Conservation (phyloP, 2,888 invertebrate genomes). For the Trachelus stipa region DNA sequence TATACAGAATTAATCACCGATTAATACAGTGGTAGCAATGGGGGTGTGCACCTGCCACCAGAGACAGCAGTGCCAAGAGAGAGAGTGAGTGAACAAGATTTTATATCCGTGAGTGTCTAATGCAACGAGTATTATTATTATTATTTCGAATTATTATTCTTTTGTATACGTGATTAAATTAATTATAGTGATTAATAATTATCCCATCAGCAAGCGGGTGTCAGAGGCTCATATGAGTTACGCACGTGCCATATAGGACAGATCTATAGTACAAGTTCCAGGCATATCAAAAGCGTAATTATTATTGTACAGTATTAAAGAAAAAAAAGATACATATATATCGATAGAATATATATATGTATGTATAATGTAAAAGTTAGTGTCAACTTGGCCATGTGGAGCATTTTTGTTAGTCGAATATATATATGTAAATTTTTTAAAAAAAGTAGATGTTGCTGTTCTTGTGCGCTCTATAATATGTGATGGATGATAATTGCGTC, state of each 20-base stretch:
- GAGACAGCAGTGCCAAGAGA: slow-evolving; percentile 52
- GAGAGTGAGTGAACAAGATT: slow-evolving; percentile 42
- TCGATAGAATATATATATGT: slow-evolving; percentile 31
- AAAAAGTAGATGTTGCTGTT: slow-evolving; percentile 34
- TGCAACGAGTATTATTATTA: too few relatives aligned
- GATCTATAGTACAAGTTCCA: slow-evolving; percentile 56
- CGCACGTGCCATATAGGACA: slow-evolving; percentile 56
- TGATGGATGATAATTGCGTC: slow-evolving; percentile 58
- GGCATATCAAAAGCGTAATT: slow-evolving; percentile 58
- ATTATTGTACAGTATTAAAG: slow-evolving; percentile 45
- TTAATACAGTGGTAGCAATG: slow-evolving; percentile 51
- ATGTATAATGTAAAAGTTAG: slow-evolving; percentile 53
- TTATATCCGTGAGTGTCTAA: slow-evolving; percentile 25
- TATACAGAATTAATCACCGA: slow-evolving; percentile 35
- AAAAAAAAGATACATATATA: slow-evolving; percentile 29
- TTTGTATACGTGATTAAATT: slow-evolving; percentile 24
- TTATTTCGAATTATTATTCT: slow-evolving; percentile 8
- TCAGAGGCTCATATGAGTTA: slow-evolving; percentile 59
- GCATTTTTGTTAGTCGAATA: slow-evolving; percentile 63
- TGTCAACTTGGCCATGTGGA: slow-evolving; percentile 67
- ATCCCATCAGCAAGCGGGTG: slow-evolving; percentile 64
- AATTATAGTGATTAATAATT: slow-evolving; percentile 53
- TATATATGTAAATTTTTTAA: slow-evolving; percentile 30
- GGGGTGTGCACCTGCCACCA: slow-evolving; percentile 66
- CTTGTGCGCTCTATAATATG: slow-evolving; percentile 54